Evolutionary conservation across 2,113 vertebrate species (phyloP), one percentile per base, ranked within the genome.

Genomic region (Notiomystis cincta): DNA sequence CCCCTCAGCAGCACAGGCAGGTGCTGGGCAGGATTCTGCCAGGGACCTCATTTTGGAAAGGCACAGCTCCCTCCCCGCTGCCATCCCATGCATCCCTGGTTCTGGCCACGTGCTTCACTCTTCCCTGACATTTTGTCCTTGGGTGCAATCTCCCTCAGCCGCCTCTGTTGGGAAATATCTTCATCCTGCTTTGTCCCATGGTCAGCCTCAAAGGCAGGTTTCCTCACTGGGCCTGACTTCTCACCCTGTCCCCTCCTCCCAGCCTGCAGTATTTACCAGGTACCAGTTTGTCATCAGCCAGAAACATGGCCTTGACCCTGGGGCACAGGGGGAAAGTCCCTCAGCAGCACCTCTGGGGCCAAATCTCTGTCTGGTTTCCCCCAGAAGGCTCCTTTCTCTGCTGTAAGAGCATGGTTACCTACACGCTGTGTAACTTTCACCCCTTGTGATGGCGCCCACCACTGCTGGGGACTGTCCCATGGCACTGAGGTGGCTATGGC

Each of bases 91-190:
- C 71, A 21, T 56, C 23, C 37, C 47, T 1, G 1, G 58, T 62
- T 23, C 62, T 3, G 1, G 51, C 81, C 81, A 62, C 2, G 2
- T 64, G 70, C 79, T 70, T 81, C 6, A 0, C 51, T 47, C 54
- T 89, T 50, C 42, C n/a, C 24, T 42, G n/a, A 8, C 57, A 25
- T 51, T 53, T 30, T 13, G 23, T 37, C 45, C 72, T 73, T 19
- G 2, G 1, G 21, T 2, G 2, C 3, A 1, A 18, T n/a, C 44
- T 53, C 19, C 38, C 18, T 31, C 54, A 30, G 47, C 81, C 2
- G 1, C 82, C 65, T 69, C 24, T 20, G 8, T 67, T 47, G 23
- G 47, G 70, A 90, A 69, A 65, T 56, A 28, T 20, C 66, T 77
- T 40, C 17, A 3, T 38, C 67, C 54, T 18, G 11, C 62, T 87